Percentiles rank a stretch among this genome's conserved stretches.
Evolutionary conservation across 2,797 vertebrate species (phyloP).

Genomic region (Hippoglossus hippoglossus): DNA sequence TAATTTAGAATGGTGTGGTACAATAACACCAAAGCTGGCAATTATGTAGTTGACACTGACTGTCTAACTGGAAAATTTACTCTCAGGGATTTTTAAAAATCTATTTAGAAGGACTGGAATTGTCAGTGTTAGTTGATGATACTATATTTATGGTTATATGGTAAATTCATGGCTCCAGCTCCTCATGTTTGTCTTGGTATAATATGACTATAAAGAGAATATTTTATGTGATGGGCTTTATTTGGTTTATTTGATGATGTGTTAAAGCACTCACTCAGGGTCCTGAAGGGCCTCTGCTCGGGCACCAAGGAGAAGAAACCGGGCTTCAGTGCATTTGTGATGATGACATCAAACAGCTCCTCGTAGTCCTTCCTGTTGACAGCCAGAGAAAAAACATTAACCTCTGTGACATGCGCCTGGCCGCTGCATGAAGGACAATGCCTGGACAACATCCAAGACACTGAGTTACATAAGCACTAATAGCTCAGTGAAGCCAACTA

Average conservation of each 20-base stretch:
- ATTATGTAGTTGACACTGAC: neutral
- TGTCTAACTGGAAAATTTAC: too few species aligned
- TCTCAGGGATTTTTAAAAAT: too few species aligned
- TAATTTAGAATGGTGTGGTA: neutral
- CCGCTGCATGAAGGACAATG: slow-evolving; percentile 21
- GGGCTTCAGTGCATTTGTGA: slow-evolving; percentile 96
- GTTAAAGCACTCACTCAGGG: slow-evolving; percentile 87
- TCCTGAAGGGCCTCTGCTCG: slow-evolving; percentile 92
- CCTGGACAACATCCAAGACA: slow-evolving; percentile 36
- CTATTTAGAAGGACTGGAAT: too few species aligned
- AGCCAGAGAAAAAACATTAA: slow-evolving; percentile 42
- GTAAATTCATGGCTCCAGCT: neutral
- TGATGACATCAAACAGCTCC: slow-evolving; percentile 93
- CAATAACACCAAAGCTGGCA: neutral
- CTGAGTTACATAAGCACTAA: slow-evolving; percentile 24
- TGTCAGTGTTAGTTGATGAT: neutral
- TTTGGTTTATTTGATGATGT: neutral
- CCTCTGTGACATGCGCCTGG: slow-evolving; percentile 7
- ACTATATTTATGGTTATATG: neutral
- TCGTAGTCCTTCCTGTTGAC: slow-evolving; percentile 90
- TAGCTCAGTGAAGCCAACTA: slow-evolving; percentile 22
- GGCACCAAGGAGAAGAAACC: slow-evolving; percentile 95
- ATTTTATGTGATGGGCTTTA: neutral
- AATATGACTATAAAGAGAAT: neutral
- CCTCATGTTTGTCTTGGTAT: neutral